These are phyloP conservation scores for Coelopa frigida DNA, from an alignment of 1,140 invertebrate species.

Conservation along the genomic window DNA sequence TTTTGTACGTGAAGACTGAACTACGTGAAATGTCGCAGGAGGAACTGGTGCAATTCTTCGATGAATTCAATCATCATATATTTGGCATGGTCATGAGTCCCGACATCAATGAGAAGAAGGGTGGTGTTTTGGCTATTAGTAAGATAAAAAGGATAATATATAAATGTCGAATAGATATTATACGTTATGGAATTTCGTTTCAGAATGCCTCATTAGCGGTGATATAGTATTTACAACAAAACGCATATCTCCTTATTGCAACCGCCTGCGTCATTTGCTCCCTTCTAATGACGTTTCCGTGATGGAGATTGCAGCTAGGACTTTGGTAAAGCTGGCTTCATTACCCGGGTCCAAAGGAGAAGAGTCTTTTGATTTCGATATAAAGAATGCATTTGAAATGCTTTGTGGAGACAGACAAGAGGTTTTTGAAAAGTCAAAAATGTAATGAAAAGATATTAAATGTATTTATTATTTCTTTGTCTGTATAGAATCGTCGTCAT, in stretches of 20 bases:
- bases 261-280: conserved; percentile 82
- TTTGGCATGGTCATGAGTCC: conserved; percentile 91
- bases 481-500: conserved; percentile 63
- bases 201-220: conserved; percentile 84
- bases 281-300: conserved; percentile 85
- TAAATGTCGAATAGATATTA: background rate
- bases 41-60: conserved; percentile 82
- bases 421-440: conserved; percentile 27
- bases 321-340: conserved; percentile 82
- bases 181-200: conserved; percentile 8
- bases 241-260: conserved; percentile 84
- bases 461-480: background rate
- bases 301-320: conserved; percentile 94
- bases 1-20: conserved; percentile 87
- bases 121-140: conserved; percentile 91
- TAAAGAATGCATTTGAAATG: conserved; percentile 92
- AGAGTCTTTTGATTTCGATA: conserved; percentile 94
- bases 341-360: conserved; percentile 89
- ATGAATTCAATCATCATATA: conserved; percentile 93
- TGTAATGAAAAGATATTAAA: background rate
- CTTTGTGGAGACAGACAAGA: conserved; percentile 82
- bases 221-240: conserved; percentile 89
- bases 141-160: conserved; percentile 26
- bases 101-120: conserved; percentile 91
- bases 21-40: conserved; percentile 86